Base-by-base conservation (phyloP, 1,140 invertebrate species). In the Stegodyphus mimosarum region DNA sequence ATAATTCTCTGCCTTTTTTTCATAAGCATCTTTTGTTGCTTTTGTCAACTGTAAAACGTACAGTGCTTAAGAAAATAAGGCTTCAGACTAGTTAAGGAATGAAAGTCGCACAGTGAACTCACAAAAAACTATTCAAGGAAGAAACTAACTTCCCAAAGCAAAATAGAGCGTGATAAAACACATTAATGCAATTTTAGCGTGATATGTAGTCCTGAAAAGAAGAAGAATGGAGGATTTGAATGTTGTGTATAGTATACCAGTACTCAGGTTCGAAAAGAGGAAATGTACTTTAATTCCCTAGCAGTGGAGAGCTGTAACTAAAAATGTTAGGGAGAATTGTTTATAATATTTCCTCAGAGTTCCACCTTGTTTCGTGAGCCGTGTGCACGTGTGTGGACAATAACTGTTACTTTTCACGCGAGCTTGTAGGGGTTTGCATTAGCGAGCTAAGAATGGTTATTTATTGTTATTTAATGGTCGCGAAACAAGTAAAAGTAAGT, bases 141-240 rank as follows among this genome's bases (percentile, higher is more conserved):
- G 33, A 33, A 33, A 33, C 33, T 33, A 33, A 33, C 33, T 33
- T 33, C 33, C 1, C 33, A 33, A 33, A 33, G 33, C 33, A 33
- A 33, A 33, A 33, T 33, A 33, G 33, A 33, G 33, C 33, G 33
- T 33, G 33, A 33, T 33, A 33, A 33, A 33, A 33, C 3, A 33
- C 71, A 83, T 83, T 83, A 83, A 83, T 83, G 80, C 33, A 83
- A 66, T 74, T 74, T 67, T 83, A 17, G 80, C 80, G 71, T 83
- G 80, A 83, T 74, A 74, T 66, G 80, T 13, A 63, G 13, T 69
- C 63, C n/a, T 7, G 9, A n/a, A 50, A 81, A 81, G 67, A 83
- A 83, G 71, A 74, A 83, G 48, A 17, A 52, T 53, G 33, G 33
- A n/a, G 33, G 33, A 83, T 74, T 74, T 74, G 55, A 53, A 83